Base-by-base conservation (phyloP, 2,797 vertebrate species). In the Mycteria americana region DNA sequence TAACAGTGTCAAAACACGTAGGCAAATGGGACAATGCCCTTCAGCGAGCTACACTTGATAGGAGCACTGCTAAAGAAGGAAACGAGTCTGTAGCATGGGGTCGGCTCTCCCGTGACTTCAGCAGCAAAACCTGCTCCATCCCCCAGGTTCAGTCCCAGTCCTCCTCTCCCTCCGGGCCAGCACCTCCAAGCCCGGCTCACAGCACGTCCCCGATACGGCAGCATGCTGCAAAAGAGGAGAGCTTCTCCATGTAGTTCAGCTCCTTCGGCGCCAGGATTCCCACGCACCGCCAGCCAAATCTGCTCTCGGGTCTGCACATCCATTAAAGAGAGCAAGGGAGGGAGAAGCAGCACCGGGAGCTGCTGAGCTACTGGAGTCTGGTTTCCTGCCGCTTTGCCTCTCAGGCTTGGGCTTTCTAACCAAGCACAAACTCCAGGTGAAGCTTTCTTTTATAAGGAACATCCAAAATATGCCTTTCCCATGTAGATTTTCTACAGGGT, bases 301-400 rank as follows among this genome's bases (percentile, higher is more conserved):
- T 0, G 0, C 9, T 33, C 18, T 11, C 30, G 24, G 33, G n/a
- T 65, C 54, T 2, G 2, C 10, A 18, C 1, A 0, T 6, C n/a
- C 51, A 12, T 31, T 59, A 59, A 25, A 67, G 33, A 76, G 14
- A 45, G 25, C 0, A 1, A 79, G 18, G 14, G 6, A 54, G 16
- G 19, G 13, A 91, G 45, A 92, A 59, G 23, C 3, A 57, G 14
- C n/a, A 56, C 11, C 5, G 1, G 9, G 31, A 78, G 7, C 31
- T 4, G 2, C 24, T 27, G 25, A 54, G 39, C 18, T 82, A 13
- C 35, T 30, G 8, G 2, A 30, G 4, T 30, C 28, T 56, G 24
- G 17, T 56, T 87, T 75, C 28, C 54, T 64, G 13, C 7, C 0
- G 0, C 12, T 76, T 78, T 37, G 13, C 30, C 53, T 64, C n/a